phyloP scores from a whole-genome alignment of 2,888 invertebrate genomes.

The Acleris emargana region DNA sequence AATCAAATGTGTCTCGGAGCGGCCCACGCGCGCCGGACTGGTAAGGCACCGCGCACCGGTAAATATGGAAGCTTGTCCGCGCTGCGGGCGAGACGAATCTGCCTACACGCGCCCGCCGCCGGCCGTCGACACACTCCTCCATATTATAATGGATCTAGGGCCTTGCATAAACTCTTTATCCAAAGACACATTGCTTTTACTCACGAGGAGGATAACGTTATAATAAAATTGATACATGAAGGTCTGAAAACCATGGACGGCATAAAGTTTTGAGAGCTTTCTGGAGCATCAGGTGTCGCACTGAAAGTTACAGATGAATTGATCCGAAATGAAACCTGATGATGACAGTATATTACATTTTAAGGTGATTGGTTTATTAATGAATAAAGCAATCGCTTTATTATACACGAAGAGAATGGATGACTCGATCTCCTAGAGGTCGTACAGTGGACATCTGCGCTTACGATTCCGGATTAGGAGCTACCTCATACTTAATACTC shows the following conservation, averaged over 20 bases:
- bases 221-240: constrained; percentile 1
- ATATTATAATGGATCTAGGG: constrained; percentile 36
- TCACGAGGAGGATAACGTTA: constrained; percentile 15
- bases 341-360: background rate
- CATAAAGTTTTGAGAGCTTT: no score
- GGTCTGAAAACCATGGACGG: background rate
- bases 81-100: constrained; percentile 73
- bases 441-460: constrained; percentile 61
- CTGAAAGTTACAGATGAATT: no score
- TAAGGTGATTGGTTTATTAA: constrained; percentile 39
- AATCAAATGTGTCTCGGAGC: constrained; percentile 64
- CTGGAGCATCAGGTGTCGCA: no score
- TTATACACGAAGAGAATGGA: constrained; percentile 60
- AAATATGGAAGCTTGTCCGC: constrained; percentile 79
- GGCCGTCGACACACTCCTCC: constrained; percentile 42
- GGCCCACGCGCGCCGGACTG: constrained; percentile 77
- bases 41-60: constrained; percentile 73
- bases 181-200: constrained; percentile 20
- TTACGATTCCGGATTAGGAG: constrained; percentile 62
- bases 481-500: constrained; percentile 45
- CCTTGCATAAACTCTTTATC: constrained; percentile 31
- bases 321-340: no score
- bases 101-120: constrained; percentile 64
- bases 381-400: constrained; percentile 52
- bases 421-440: constrained; percentile 71